Base-by-base conservation (phyloP, 2,797 vertebrate species). In the Oreortyx pictus region DNA sequence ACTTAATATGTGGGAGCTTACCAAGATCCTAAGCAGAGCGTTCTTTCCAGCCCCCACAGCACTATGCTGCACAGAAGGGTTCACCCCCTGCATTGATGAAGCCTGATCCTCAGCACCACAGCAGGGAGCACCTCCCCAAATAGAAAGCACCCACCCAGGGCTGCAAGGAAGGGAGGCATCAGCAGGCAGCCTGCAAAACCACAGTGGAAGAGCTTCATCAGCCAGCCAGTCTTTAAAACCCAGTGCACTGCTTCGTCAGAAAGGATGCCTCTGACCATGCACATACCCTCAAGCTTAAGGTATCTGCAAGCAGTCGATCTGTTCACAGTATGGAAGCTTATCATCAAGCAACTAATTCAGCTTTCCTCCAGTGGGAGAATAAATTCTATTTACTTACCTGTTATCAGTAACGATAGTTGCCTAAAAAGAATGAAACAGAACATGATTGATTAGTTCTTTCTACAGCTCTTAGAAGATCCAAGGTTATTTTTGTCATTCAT, bases 371-470 rank as follows among this genome's bases (percentile, higher is more conserved):
- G 79, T 20, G 81, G 87, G 94, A 82, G 81, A 74, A 94, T 82
- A 91, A 90, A 81, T 94, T 95, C 86, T 89, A 91, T 95, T 96
- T 92, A 66, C 85, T 88, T 64, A 93, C 93, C 87, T 94, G 91
- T 95, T 95, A 96, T 95, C 96, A 91, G 87, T 50, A 91, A 67
- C 56, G 86, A 60, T 78, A 88, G 73, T 47, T 87, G 79, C 82
- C 95, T 75, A 37, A 78, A 62, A 90, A 91, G 80, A 91, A 89
- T 11, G 67, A 92, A 89, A 59, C 25, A 67, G 60, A 88, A 81
- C 59, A 70, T 88, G 89, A 96, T 81, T 90, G 95, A 93, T 95
- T 87, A 70, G 60, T 29, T 93, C 62, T 88, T 92, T 84, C 91
- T 83, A 13, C 80, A 86, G 80, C 60, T 94, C 74, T 90, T 84